phyloP scores from a whole-genome alignment of 2,888 invertebrate species.

The Chymomyza amoena region DNA sequence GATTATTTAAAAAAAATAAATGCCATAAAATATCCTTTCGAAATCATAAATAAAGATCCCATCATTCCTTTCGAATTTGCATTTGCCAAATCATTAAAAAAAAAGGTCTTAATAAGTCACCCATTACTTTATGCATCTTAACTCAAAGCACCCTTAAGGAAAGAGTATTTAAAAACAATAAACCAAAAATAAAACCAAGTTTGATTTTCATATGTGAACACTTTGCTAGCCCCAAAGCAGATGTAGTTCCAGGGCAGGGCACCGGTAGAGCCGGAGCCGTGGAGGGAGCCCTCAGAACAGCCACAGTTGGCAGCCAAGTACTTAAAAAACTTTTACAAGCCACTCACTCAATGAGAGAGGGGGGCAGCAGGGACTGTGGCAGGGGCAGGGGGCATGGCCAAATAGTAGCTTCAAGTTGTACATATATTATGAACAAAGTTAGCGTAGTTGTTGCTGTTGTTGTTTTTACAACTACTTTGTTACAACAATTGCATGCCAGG shows the following conservation, averaged over 20 bases:
- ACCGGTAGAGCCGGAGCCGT: background rate
- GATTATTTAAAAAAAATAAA: no score
- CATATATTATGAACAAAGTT: background rate
- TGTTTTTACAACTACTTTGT: conserved; percentile 43
- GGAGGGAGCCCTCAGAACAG: background rate
- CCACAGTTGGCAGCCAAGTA: conserved; percentile 32
- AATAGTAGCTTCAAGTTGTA: background rate
- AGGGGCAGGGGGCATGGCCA: background rate
- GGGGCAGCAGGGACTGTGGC: background rate
- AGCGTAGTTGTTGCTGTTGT: conserved; percentile 41
- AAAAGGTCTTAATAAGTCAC: no score
- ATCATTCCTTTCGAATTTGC: no score
- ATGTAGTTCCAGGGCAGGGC: background rate
- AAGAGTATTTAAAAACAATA: no score
- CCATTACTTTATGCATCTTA: no score
- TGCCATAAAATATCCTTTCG: no score
- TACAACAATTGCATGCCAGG: conserved; percentile 52
- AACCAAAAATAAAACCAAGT: no score
- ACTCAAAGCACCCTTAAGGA: no score
- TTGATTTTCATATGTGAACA: conserved; percentile 47
- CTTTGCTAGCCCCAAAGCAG: background rate
- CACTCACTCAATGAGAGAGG: conserved; percentile 29
- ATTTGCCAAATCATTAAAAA: no score
- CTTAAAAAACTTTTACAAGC: conserved; percentile 69
- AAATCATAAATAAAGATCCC: no score